Evolutionary conservation across 2,113 vertebrate genomes (phyloP).

Genomic region (Elgaria multicarinata): DNA sequence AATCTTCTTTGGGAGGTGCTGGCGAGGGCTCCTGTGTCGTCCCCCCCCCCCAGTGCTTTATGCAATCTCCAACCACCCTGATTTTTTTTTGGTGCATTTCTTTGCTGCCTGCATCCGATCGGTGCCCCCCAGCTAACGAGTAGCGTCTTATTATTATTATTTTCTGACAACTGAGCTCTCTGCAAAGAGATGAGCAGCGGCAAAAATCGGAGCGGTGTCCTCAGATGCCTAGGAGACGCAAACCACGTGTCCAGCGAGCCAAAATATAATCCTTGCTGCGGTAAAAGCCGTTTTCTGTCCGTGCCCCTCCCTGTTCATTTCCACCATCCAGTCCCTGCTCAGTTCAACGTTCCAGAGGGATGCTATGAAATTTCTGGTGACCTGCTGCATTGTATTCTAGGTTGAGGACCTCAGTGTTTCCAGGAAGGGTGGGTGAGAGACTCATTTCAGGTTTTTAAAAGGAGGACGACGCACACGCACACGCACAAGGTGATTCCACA

Average conservation of each 20-base stretch:
- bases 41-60: background rate
- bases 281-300: accelerated
- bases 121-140: accelerated
- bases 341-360: background rate
- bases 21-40: background rate
- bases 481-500: no score
- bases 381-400: background rate
- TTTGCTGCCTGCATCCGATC: background rate
- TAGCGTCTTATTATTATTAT: background rate
- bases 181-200: background rate
- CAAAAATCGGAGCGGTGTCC: background rate
- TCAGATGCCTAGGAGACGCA: background rate
- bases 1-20: background rate
- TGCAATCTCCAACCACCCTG: accelerated
- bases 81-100: background rate
- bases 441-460: background rate
- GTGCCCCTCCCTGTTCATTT: background rate
- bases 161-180: background rate
- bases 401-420: background rate
- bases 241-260: background rate
- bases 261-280: background rate
- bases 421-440: background rate
- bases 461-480: background rate
- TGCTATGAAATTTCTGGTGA: background rate
- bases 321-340: accelerated